Conservation (phyloP, 2,888 invertebrate genomes). For the Chrysomela aeneicollis region DNA sequence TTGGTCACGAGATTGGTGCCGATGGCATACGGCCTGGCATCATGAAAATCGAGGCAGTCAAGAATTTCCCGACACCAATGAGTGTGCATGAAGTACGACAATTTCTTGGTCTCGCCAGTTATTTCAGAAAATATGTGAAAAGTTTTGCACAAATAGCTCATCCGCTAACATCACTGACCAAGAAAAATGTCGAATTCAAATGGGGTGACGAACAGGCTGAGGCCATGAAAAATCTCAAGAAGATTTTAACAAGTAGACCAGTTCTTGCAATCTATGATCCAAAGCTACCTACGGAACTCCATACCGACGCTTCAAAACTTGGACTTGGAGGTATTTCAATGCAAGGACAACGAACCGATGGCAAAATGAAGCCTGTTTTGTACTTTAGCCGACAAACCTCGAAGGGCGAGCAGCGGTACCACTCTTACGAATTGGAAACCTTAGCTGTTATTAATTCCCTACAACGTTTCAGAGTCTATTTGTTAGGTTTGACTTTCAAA, state of each 20-base stretch:
- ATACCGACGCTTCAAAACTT: conserved; percentile 37
- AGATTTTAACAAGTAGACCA: conserved; percentile 29
- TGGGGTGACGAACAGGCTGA: conserved; percentile 21
- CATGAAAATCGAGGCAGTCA: conserved; percentile 44
- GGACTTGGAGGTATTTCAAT: conserved; percentile 36
- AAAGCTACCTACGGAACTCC: conserved; percentile 38
- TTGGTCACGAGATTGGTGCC: conserved; percentile 36
- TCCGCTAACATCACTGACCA: conserved; percentile 40
- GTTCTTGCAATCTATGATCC: conserved; percentile 42
- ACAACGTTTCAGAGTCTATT: conserved; percentile 23
- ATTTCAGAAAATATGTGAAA: conserved; percentile 46
- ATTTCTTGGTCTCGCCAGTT: conserved; percentile 42
- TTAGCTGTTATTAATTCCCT: conserved; percentile 26
- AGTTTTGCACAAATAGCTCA: conserved; percentile 40
- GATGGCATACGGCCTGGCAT: conserved; percentile 30
- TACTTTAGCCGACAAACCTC: conserved; percentile 38
- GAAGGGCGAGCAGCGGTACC: conserved; percentile 42
- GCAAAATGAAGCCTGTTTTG: conserved; percentile 20
- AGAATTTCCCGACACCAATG: conserved; percentile 45
- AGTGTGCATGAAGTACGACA: conserved; percentile 39
- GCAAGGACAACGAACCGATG: conserved; percentile 24
- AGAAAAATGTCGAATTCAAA: conserved; percentile 31
- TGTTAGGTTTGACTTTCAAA: conserved; percentile 24
- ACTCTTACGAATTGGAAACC: conserved; percentile 40
- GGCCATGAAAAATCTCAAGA: conserved; percentile 16